Base-by-base conservation (phyloP, 2,888 invertebrate genomes). In the Heterodera filipjevi region DNA sequence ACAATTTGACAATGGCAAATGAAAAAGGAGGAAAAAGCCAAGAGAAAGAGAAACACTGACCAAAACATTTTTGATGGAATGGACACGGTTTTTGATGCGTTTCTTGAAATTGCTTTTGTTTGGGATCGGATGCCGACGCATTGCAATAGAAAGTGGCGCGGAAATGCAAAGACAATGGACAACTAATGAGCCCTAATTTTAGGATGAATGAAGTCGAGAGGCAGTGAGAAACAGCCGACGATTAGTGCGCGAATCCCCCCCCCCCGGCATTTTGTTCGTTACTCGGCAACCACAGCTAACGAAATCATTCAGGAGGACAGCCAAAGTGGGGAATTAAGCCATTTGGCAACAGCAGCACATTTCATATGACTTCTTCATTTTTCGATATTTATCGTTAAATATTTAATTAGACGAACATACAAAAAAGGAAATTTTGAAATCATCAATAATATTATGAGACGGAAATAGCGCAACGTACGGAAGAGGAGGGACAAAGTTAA, bases 11-110 rank as follows among this genome's bases (percentile, higher is more conserved):
- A 8, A 49, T 19, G 14, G 49, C 49, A 49, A 8, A 49, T 16
- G 3, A 19, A 49, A 19, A 0, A 16, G 16, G 16, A 19, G 3
- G 16, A 49, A 19, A 49, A 19, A 0, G 49, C 3, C 49, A 19
- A 14, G 16, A 49, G 16, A 49, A 19, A 19, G 14, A 14, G 19
- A 66, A 10, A 6, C n/a, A 33, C 32, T 16, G 19, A 68, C 68
- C 68, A 68, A 68, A 35, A 68, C 35, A 68, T 68, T 33, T 3
- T 33, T 8, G 19, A 68, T 68, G 19, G 68, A 68, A 33, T 68
- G 27, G 14, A 68, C 68, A 8, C 68, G 68, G 16, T 35, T 33
- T 68, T 68, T 68, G 32, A 35, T 27, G 30, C 68, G 68, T 19
- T 19, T 68, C 22, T 33, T 33, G 68, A 68, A 68, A 35, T 32